Conservation (phyloP, 2,113 vertebrate species). For the Riparia riparia region DNA sequence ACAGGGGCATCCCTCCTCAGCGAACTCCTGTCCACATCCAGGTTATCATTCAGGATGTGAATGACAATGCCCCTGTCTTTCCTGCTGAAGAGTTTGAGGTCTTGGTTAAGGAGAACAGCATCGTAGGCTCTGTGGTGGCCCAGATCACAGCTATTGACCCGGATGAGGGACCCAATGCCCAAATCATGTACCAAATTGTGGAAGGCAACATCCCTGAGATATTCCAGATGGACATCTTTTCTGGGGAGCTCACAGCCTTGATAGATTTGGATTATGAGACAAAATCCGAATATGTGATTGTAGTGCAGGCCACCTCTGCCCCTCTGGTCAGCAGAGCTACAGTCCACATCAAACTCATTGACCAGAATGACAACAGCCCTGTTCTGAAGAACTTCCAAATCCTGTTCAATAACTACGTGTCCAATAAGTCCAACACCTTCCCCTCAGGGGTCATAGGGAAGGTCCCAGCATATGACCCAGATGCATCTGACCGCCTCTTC, state of each 20-base stretch:
- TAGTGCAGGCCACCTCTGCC: slow-evolving; percentile 97
- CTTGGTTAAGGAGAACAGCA: slow-evolving; percentile 95
- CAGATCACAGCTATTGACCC: slow-evolving; percentile 94
- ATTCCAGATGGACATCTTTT: slow-evolving; percentile 99
- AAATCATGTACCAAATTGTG: slow-evolving; percentile 99
- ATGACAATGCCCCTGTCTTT: slow-evolving; percentile 96
- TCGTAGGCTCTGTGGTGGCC: slow-evolving; percentile 95
- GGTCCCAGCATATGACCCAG: slow-evolving; percentile 94
- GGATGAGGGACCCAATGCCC: slow-evolving; percentile 93
- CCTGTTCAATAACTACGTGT: slow-evolving; percentile 98
- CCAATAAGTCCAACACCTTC: slow-evolving; percentile 96
- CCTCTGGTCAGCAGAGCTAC: slow-evolving; percentile 96
- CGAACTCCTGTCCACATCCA: slow-evolving; percentile 93
- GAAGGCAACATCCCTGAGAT: slow-evolving; percentile 98
- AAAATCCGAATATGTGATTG: slow-evolving; percentile 91
- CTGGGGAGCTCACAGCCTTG: slow-evolving; percentile 95
- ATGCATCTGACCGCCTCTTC: slow-evolving; percentile 92
- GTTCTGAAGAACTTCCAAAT: slow-evolving; percentile 96
- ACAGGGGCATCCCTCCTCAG: slow-evolving; percentile 91
- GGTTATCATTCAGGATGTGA: slow-evolving; percentile 93
- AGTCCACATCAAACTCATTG: slow-evolving; percentile 88
- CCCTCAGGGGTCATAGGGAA: slow-evolving; percentile 92
- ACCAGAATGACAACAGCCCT: slow-evolving; percentile 97
- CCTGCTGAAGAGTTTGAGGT: slow-evolving; percentile 96
- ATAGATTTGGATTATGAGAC: slow-evolving; percentile 96